Evolutionary conservation across 2,797 vertebrate species (phyloP).

Genomic region (Rallus crepitans): DNA sequence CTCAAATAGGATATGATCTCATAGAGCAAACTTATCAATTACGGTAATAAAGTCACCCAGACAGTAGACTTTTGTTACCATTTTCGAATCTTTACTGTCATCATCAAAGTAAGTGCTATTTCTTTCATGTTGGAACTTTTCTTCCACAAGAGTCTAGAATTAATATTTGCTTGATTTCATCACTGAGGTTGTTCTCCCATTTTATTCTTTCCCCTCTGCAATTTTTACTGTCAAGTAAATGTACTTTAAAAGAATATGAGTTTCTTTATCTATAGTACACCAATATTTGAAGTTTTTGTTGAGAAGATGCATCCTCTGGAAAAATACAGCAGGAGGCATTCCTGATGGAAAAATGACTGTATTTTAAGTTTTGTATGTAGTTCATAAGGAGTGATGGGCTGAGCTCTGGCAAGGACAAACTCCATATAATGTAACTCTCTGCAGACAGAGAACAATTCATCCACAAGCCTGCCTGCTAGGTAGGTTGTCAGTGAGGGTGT

Average conservation of each 20-base stretch:
- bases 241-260: not conserved
- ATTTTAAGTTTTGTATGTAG: not conserved
- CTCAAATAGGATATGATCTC: not conserved
- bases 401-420: not conserved
- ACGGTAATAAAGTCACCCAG: not conserved
- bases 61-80: not conserved
- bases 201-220: not conserved
- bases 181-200: not conserved
- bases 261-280: not conserved
- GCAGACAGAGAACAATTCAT: not conserved
- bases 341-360: not conserved
- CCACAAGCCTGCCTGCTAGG: not conserved
- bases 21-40: not conserved
- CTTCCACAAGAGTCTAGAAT: not conserved
- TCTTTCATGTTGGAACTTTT: not conserved
- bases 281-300: not conserved
- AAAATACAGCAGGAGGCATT: not conserved
- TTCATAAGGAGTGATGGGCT: not conserved
- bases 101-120: not conserved
- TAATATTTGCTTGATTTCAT: not conserved
- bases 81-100: not conserved
- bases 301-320: not conserved
- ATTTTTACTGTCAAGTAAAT: not conserved
- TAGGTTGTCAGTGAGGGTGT: not conserved
- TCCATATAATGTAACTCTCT: not conserved